These are phyloP conservation scores for Gasterosteus nipponicus DNA, from an alignment of 2,113 vertebrate genomes.

Conservation along the genomic window DNA sequence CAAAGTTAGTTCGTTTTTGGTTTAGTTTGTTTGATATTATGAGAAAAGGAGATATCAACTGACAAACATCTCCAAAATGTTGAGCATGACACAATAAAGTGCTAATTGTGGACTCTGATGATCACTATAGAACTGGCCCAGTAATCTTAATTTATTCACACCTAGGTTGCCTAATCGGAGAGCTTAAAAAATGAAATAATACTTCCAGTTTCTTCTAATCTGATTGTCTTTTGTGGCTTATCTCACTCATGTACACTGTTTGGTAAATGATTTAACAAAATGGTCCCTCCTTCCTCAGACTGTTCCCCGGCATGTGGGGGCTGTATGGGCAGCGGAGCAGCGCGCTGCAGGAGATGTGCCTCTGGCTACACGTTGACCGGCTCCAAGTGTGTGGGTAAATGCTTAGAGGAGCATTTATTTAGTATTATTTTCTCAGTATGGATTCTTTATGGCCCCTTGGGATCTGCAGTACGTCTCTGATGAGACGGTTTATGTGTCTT, in stretches of 20 bases:
- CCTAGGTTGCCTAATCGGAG: neutral
- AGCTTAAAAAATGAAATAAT: neutral
- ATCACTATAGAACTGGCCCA: neutral
- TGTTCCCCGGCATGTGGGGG: slow-evolving; percentile 91
- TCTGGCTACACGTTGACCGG: slow-evolving; percentile 88
- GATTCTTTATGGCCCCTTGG: neutral
- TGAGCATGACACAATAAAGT: neutral
- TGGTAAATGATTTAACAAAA: neutral
- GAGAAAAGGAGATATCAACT: neutral
- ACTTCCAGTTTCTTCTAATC: neutral
- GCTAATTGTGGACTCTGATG: neutral
- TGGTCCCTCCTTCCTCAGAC: slow-evolving; percentile 72
- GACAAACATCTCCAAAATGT: neutral
- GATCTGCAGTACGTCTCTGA: neutral
- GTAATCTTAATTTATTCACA: neutral
- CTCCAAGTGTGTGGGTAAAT: slow-evolving; percentile 90
- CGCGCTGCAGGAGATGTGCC: slow-evolving; percentile 93
- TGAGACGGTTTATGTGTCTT: neutral
- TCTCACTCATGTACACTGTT: neutral
- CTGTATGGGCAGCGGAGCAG: slow-evolving; percentile 90
- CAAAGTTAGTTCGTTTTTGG: neutral
- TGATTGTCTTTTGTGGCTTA: neutral
- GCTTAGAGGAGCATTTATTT: neutral
- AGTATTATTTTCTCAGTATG: neutral
- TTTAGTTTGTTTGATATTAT: neutral